Percentiles rank a stretch among this genome's conserved stretches.
phyloP scores from a whole-genome alignment of 2,113 vertebrate genomes.

The Henicopernis longicauda region DNA sequence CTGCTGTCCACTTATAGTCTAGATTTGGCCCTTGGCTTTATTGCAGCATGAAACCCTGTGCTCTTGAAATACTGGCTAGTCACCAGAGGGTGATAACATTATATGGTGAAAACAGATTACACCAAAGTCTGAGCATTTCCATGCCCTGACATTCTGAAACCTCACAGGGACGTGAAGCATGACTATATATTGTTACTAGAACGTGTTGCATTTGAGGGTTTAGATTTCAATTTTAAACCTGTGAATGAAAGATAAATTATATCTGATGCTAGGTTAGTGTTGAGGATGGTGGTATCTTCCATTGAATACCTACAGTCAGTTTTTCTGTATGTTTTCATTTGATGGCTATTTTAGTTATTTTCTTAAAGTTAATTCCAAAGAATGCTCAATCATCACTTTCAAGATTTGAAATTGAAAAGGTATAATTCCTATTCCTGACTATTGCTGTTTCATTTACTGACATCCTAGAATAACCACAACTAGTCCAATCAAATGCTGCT shows the following conservation, averaged over 20 bases:
- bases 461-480: background rate
- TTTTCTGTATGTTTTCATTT: background rate
- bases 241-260: background rate
- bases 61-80: background rate
- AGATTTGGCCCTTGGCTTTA: background rate
- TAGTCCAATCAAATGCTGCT: background rate
- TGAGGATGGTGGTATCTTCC: background rate
- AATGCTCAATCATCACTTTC: background rate
- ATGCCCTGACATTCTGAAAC: background rate
- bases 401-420: background rate
- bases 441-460: background rate
- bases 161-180: fast-evolving
- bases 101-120: no score
- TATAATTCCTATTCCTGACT: background rate
- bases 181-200: background rate
- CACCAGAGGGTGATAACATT: background rate
- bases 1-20: fast-evolving
- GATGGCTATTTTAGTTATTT: background rate
- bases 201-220: background rate
- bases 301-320: background rate
- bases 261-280: background rate
- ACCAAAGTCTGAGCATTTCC: fast-evolving
- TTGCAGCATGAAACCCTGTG: background rate
- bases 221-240: background rate
- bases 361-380: background rate